A percentile compares a stretch with the other conserved stretches of the same genome.
Conservation (phyloP, 2,113 vertebrate species). For the Pipa parva region DNA sequence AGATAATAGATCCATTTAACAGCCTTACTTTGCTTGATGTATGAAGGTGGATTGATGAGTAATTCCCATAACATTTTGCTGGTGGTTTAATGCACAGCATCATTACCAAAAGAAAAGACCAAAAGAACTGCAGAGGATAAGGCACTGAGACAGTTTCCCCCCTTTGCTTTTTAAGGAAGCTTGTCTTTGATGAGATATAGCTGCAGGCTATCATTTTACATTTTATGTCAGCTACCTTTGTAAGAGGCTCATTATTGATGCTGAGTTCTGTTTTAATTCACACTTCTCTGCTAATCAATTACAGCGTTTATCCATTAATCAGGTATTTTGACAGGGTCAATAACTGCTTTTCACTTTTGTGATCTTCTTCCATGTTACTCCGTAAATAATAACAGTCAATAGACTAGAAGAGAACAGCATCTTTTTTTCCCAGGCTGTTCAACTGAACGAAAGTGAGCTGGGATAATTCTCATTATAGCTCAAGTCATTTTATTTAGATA, state of each 20-base stretch:
- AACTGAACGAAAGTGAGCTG: conserved; percentile 31
- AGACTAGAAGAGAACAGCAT: conserved; percentile 50
- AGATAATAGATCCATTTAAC: conserved; percentile 76
- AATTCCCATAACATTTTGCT: conserved; percentile 74
- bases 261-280: conserved; percentile 87
- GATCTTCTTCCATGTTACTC: conserved; percentile 63
- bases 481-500: background rate
- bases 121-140: conserved; percentile 63
- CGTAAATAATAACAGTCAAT: conserved; percentile 64
- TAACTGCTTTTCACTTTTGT: conserved; percentile 78
- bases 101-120: conserved; percentile 81
- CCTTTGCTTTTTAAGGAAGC: conserved; percentile 60
- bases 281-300: conserved; percentile 94
- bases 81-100: conserved; percentile 79
- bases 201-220: conserved; percentile 84
- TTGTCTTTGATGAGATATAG: conserved; percentile 87
- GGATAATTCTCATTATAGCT: background rate
- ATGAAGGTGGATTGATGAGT: conserved; percentile 75
- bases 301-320: conserved; percentile 95
- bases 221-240: conserved; percentile 86
- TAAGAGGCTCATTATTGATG: conserved; percentile 80
- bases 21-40: conserved; percentile 73
- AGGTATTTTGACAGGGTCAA: conserved; percentile 83
- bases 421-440: conserved; percentile 55
- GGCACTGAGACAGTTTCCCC: conserved; percentile 53